A percentile compares a stretch with the other conserved stretches of the same genome.
Evolutionary conservation across 2,797 vertebrate species (phyloP).

Genomic region (Falco peregrinus): DNA sequence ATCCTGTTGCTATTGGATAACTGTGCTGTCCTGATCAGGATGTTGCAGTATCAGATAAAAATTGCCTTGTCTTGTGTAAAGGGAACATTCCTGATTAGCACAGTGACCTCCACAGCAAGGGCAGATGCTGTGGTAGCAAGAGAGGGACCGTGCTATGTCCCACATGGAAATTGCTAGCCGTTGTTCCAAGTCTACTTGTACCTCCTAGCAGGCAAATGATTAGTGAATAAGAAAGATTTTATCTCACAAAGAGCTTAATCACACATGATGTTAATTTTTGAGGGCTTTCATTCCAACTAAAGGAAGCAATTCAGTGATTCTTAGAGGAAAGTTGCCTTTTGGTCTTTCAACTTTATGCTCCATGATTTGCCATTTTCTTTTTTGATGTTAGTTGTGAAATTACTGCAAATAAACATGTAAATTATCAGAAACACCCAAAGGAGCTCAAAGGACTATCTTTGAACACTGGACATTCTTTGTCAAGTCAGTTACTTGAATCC

Average conservation of each 20-base stretch:
- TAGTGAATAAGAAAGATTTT: neutral
- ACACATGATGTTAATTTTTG: neutral
- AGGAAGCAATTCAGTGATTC: neutral
- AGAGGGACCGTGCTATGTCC: neutral
- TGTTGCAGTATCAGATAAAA: neutral
- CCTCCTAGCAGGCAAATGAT: neutral
- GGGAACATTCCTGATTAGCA: neutral
- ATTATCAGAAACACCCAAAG: neutral
- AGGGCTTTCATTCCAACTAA: neutral
- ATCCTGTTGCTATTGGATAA: neutral
- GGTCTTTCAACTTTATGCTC: neutral
- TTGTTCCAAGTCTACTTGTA: neutral
- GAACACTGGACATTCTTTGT: neutral
- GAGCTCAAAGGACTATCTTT: neutral
- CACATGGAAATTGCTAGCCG: fast-evolving
- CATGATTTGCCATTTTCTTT: neutral
- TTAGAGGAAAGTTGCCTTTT: neutral
- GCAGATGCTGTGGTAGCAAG: neutral
- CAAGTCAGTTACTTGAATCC: neutral
- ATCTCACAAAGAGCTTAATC: neutral
- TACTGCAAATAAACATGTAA: neutral
- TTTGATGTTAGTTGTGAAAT: neutral
- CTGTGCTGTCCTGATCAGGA: neutral
- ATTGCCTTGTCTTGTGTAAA: neutral
- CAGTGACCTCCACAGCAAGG: neutral